Percentiles rank a stretch among this genome's conserved stretches.
Conservation (phyloP, 1,140 invertebrate species). For the Leptonema lineaticorne region DNA sequence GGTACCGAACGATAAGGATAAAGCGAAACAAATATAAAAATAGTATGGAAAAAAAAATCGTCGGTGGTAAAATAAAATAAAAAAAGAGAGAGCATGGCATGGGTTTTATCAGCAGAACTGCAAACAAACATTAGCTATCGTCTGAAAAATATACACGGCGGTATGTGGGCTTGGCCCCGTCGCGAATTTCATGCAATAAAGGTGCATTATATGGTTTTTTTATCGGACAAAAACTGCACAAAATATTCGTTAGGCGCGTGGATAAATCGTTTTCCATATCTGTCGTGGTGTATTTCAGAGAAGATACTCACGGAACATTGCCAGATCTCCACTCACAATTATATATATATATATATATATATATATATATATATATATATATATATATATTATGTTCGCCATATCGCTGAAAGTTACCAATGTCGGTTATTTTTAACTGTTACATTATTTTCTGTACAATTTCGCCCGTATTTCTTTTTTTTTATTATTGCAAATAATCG, state of each 20-base stretch:
- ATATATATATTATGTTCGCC: too few relatives aligned
- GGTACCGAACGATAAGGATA: constrained; percentile 32
- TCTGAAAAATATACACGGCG: constrained; percentile 24
- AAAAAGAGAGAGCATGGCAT: not conserved
- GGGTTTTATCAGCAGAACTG: constrained; percentile 27
- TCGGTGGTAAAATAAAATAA: not conserved
- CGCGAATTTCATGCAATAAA: constrained; percentile 28
- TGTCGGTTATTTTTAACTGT: too few relatives aligned
- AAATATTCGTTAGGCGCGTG: constrained; percentile 30
- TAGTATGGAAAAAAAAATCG: not conserved
- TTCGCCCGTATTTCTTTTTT: too few relatives aligned
- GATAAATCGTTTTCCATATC: constrained; percentile 28
- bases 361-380: too few relatives aligned
- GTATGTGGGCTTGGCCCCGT: constrained; percentile 27
- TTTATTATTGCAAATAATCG: too few relatives aligned
- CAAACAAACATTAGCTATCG: constrained; percentile 29
- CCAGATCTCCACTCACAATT: too few relatives aligned
- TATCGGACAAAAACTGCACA: constrained; percentile 20
- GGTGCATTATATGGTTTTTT: constrained; percentile 36
- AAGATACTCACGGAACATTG: constrained; percentile 22
- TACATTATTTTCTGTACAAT: too few relatives aligned
- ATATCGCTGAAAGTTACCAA: too few relatives aligned
- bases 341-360: too few relatives aligned
- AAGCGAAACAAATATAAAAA: constrained; percentile 19
- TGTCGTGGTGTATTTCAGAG: constrained; percentile 21